Base-by-base conservation (phyloP, 1,140 invertebrate species). In the Drosophila gunungcola region DNA sequence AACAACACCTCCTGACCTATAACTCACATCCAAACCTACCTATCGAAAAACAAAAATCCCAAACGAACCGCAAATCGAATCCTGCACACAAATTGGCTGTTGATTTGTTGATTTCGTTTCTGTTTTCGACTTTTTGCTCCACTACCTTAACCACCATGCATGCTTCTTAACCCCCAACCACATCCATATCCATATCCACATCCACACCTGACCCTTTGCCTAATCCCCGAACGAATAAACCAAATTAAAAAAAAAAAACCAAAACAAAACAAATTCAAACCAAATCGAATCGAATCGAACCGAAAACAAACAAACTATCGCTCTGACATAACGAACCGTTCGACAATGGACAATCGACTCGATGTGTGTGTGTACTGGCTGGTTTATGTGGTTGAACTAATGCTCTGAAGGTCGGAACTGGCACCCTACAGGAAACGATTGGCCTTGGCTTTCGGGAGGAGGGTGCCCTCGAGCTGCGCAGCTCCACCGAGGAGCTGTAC, bases 401-500 rank as follows among this genome's bases (percentile, higher is more conserved):
- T 88, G 57, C 70, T 83, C 85, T 90, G 76, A 91, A 92, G 91
- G 91, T 92, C 75, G 91, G 92, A 74, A 92, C 91, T 81, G 91
- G 91, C 83, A 92, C 90, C 78, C 91, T 92, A 83, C 92, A 92
- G 90, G 91, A 92, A 90, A 82, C 86, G 45, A 90, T 93, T 56
- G 92, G 94, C 73, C 77, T 95, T 88, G 94, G 95, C 78, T 95
- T 97, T 93, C 94, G 95, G 91, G 94, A 96, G 92, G 96, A 97
- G 91, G 97, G 96, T 78, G 95, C 95, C 3, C 94, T 96, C 39
- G 97, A 97, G 82, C 91, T 97, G 46, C 94, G 96, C 64, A 97
- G 96, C 13, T 97, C 96, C 16, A 97, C 97, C 4, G 97, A 97
- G 92, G 97, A 97, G 92, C 93, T 97, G 51, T 96, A 96, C 64